These are phyloP conservation scores for Xylocopa sonorina DNA, from an alignment of 1,140 invertebrate genomes.

Conservation along the genomic window DNA sequence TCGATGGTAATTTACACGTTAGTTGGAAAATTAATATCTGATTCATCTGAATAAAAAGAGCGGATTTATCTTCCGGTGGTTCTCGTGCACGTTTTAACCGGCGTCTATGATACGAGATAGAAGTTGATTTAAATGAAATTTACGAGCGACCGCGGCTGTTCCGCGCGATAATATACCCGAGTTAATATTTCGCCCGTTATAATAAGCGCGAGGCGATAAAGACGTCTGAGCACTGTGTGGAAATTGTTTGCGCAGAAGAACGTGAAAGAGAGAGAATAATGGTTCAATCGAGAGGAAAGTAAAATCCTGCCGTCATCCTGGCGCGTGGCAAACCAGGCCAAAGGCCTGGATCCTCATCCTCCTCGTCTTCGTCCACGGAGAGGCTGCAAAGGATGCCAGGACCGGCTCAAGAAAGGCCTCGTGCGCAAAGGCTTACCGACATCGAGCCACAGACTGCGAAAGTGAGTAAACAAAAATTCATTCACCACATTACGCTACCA, in stretches of 20 bases:
- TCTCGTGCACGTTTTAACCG: no score
- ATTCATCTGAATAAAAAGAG: no score
- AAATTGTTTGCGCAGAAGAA: slow-evolving; percentile 52
- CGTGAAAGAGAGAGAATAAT: slow-evolving; percentile 63
- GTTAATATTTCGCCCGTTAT: slow-evolving; percentile 21
- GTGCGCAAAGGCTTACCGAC: slow-evolving; percentile 79
- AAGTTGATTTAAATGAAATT: slow-evolving; percentile 6
- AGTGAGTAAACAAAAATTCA: slow-evolving; percentile 61
- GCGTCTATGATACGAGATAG: background rate
- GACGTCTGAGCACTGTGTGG: slow-evolving; percentile 32
- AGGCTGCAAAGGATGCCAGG: slow-evolving; percentile 79
- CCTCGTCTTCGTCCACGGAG: slow-evolving; percentile 72
- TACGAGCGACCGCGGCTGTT: background rate
- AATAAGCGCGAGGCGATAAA: slow-evolving; percentile 31
- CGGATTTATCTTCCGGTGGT: no score
- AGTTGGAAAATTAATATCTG: no score
- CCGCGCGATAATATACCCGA: background rate
- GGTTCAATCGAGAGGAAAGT: slow-evolving; percentile 59
- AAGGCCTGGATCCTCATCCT: slow-evolving; percentile 72
- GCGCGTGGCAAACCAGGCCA: slow-evolving; percentile 75
- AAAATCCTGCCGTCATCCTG: slow-evolving; percentile 72
- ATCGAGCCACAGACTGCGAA: slow-evolving; percentile 78
- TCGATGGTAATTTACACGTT: no score
- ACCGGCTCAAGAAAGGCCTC: slow-evolving; percentile 77
- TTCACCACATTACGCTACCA: background rate